Base-by-base conservation (phyloP, 2,113 vertebrate genomes). In the Arizona elegans region DNA sequence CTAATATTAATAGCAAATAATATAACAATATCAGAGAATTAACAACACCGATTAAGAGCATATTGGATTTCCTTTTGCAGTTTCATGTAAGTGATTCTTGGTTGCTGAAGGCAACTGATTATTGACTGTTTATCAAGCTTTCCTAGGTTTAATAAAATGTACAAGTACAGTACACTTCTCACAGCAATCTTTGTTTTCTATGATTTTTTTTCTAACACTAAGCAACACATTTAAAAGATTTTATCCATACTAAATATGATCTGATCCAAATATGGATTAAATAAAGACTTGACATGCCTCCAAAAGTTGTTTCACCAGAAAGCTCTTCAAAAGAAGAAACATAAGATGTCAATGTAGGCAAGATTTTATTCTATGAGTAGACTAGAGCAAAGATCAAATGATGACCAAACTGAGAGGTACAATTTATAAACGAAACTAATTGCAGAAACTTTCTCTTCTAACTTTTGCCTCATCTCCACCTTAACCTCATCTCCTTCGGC, bases 201-300 rank as follows among this genome's bases (percentile, higher is more conserved):
- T 94, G 93, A 95, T 58, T 90, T 95, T 95, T 95, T 95, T 94
- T 92, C 93, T 59, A 91, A 58, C 38, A 75, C 58, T 86, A 94
- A 81, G 93, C 94, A 95, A 88, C 86, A 90, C 94, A 96, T 94
- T 95, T 90, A 95, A 96, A 95, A 47, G 89, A 94, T 93, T 86
- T 93, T 94, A 95, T 95, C 94, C 94, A 93, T 92, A 94, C 13
- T 93, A 96, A 96, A 96, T 95, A 89, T 96, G 96, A 96, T 96
- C 19, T 86, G 86, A 96, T 96, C 94, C 96, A 96, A 96, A 96
- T 96, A 95, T 95, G 47, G 2, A 93, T 47, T 43, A 38, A 91
- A 54, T 19, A 59, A 26, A 56, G 26, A 54, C 81, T 91, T 43
- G 23, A 56, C 93, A 50, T 92, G 89, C 88, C 92, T 94, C 81